Evolutionary conservation across 1,140 invertebrate species (phyloP).

Genomic region (Nasonia longicornis): DNA sequence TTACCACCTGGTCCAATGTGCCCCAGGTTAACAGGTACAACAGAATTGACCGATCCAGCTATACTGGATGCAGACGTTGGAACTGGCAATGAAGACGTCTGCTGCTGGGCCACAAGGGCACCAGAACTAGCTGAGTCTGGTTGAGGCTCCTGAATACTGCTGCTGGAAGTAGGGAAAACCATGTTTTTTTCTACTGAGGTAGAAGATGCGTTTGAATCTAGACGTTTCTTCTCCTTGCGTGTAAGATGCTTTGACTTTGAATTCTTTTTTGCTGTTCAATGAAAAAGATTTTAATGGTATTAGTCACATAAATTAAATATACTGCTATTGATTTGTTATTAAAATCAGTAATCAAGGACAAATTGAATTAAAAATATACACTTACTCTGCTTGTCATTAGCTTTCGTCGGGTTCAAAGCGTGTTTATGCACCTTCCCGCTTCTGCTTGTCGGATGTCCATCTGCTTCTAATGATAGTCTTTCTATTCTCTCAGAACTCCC

Average conservation of each 20-base stretch:
- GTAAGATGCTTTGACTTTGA: conserved; percentile 48
- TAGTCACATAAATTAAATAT: neutral
- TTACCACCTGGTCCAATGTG: conserved; percentile 84
- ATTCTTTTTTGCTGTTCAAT: neutral
- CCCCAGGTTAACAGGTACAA: conserved; percentile 71
- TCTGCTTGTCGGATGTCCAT: conserved; percentile 73
- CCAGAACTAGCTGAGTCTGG: conserved; percentile 65
- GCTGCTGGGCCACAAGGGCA: conserved; percentile 55
- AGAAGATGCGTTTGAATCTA: conserved; percentile 66
- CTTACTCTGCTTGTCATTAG: conserved; percentile 67
- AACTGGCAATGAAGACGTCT: neutral
- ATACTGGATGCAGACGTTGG: no score
- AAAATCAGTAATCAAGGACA: no score
- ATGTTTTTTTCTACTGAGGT: conserved; percentile 64
- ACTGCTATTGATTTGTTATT: neutral
- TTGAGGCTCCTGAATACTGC: conserved; percentile 55
- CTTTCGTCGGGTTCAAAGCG: conserved; percentile 66
- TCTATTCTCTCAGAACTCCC: conserved; percentile 98
- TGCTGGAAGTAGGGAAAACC: conserved; percentile 54
- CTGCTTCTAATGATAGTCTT: conserved; percentile 87
- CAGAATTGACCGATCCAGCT: conserved; percentile 63
- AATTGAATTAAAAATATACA: conserved; percentile 24
- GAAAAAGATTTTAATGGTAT: neutral
- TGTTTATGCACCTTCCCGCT: conserved; percentile 75
- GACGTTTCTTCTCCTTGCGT: conserved; percentile 62